Base-by-base conservation (phyloP, 2,888 invertebrate genomes). In the Adineta ricciae region DNA sequence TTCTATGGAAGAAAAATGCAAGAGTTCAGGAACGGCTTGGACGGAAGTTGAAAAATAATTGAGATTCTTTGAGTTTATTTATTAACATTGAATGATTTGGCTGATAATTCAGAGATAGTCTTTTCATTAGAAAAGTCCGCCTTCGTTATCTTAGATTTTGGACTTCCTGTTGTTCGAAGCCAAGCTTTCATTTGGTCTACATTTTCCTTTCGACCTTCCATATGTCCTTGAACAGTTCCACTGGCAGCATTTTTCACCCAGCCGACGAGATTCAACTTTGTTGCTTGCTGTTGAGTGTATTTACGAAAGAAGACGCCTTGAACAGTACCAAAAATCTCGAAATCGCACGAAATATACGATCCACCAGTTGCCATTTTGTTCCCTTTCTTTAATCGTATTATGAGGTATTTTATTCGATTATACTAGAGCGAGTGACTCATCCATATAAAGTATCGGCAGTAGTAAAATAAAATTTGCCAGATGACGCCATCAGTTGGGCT, bases 221-320 rank as follows among this genome's bases (percentile, higher is more conserved):
- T 50, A 83, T 86, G 83, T 64, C 86, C 86, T 49, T 84, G 73
- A 14, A 86, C 86, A 52, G 83, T 86, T 19, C 86, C 86, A 50
- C 83, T 50, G 9, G 52, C 21, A 1, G 84, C 72, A 78, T 86
- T 86, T 83, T 50, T 86, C n/a, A 84, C 78, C 86, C 84, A 84
- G n/a, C 86, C 86, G 38, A 78, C 72, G 27, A 86, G 7, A 41
- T 46, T 46, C 49, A 84, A 78, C 38, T 83, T 84, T 52, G 83
- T 83, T 24, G 83, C 86, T 83, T 86, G 72, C 82, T 78, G 38
- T 72, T 84, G 64, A 32, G 86, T 84, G 49, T 86, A 41, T 78
- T 86, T 86, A 36, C 86, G 86, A 84, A 86, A 86, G 50, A 86
- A 86, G 83, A 86, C 86, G 52, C 84, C 84, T 83, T 86, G 86